Evolutionary conservation across 2,888 invertebrate species (phyloP), one percentile per base, ranked within the genome.

Genomic region (Portevinia maculata): DNA sequence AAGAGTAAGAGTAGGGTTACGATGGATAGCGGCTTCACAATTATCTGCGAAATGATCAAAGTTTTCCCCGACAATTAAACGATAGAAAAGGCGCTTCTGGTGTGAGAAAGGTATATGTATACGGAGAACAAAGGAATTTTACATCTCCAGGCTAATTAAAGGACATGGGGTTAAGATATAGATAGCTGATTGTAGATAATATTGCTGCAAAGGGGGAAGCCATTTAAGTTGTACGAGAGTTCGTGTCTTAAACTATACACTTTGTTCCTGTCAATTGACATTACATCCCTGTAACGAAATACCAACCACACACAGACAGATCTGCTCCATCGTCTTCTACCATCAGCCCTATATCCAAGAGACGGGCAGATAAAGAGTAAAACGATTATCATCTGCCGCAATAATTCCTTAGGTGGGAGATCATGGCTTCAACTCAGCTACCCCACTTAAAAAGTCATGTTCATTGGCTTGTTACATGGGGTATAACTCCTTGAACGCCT

Each of bases 391-490:
- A 71, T 71, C 71, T 71, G 39, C 37, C 37, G 57, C 32, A 60
- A 32, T 60, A 60, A 52, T 44, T 70, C 52, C 34, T 57, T 1
- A 24, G 32, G 64, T 64, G 64, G 64, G 57, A 57, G 74, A 74
- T 53, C 57, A 5, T 6, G 48, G 30, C 3, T 55, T 30, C 55
- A 37, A 37, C 19, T 17, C 59, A 37, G 5, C 21, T 69, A 62
- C 69, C 13, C 39, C 62, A 44, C 52, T 76, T 70, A 48, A 76
- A 65, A 76, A 81, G 64, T 70, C 76, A 76, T 81, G 81, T 81
- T 81, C 70, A 59, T 75, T 65, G 70, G 64, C 39, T 76, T 75
- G 46, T 34, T 64, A 81, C 81, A 81, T 59, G 81, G 75, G 70
- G 75, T 75, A 81, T 81, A 76, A 76, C 50, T 75, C 70, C 65